Evolutionary conservation across 2,888 invertebrate genomes (phyloP).

Genomic region (Julus scanicus): DNA sequence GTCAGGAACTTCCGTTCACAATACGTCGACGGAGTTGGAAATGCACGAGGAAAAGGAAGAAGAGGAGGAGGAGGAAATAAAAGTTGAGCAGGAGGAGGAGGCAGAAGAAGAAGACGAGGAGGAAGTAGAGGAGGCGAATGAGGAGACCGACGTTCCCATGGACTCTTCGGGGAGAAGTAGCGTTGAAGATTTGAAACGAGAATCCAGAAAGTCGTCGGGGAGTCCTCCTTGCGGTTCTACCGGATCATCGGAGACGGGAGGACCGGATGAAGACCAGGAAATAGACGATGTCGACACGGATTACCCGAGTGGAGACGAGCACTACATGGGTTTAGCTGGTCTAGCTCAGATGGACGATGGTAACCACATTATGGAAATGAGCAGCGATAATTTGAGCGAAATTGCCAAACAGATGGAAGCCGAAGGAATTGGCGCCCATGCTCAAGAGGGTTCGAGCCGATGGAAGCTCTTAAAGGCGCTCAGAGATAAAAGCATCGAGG

Average conservation of each 20-base stretch:
- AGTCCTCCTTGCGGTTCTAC: constrained; percentile 13
- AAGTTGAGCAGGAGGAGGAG: background rate
- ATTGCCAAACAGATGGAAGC: background rate
- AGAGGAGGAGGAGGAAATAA: background rate
- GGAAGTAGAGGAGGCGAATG: constrained; percentile 57
- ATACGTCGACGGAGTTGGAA: constrained; percentile 37
- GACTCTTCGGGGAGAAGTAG: background rate
- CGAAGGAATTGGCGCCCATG: constrained; percentile 56
- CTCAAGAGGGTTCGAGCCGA: constrained; percentile 52
- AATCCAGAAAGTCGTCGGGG: background rate
- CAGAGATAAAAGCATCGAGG: constrained; percentile 89
- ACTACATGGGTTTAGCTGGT: constrained; percentile 47
- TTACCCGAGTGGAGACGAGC: constrained; percentile 53
- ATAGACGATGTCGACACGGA: constrained; percentile 65
- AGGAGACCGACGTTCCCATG: constrained; percentile 55
- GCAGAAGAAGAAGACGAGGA: constrained; percentile 46
- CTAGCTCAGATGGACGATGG: constrained; percentile 53
- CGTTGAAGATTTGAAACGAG: background rate
- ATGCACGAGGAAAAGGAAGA: constrained; percentile 44
- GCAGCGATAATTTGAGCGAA: background rate
- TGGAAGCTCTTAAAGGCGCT: constrained; percentile 91
- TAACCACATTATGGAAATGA: background rate
- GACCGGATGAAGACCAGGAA: constrained; percentile 71
- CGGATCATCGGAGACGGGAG: constrained; percentile 76
- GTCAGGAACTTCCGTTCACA: constrained; percentile 49